phyloP scores from a whole-genome alignment of 2,797 vertebrate genomes.

The Pseudocheirus occidentalis region DNA sequence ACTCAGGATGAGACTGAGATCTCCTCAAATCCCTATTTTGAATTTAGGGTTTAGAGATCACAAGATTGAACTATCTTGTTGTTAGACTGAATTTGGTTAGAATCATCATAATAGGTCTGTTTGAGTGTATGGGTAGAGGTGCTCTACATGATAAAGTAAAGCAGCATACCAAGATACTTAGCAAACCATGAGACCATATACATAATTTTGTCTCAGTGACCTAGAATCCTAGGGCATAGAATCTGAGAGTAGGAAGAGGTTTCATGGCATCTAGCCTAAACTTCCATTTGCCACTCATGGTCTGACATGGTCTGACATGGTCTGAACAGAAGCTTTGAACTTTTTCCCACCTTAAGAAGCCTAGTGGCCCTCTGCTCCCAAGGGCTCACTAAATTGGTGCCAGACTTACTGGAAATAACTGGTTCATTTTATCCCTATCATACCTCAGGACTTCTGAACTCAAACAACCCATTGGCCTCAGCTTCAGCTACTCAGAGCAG shows the following conservation, averaged over 20 bases:
- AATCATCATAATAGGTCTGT: not conserved
- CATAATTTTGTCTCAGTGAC: constrained; percentile 12
- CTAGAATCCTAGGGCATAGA: constrained; percentile 28
- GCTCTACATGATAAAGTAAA: not conserved
- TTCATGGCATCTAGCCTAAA: not conserved
- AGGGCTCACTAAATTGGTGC: not conserved
- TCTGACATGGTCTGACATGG: no score
- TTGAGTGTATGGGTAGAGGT: not conserved
- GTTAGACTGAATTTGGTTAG: not conserved
- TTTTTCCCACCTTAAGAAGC: not conserved
- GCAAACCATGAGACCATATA: constrained; percentile 33
- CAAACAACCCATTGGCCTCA: not conserved
- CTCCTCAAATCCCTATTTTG: not conserved
- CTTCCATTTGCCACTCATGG: not conserved
- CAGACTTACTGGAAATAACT: not conserved
- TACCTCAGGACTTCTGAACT: not conserved
- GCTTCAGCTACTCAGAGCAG: not conserved
- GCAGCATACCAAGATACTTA: not conserved
- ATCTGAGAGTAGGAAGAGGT: not conserved
- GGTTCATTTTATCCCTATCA: not conserved
- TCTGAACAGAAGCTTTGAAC: not conserved
- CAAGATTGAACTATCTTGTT: not conserved
- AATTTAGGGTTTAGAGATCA: not conserved
- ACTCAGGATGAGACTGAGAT: not conserved
- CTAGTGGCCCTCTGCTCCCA: not conserved